phyloP scores from a whole-genome alignment of 2,888 invertebrate species.

The Trichacis sp. region DNA sequence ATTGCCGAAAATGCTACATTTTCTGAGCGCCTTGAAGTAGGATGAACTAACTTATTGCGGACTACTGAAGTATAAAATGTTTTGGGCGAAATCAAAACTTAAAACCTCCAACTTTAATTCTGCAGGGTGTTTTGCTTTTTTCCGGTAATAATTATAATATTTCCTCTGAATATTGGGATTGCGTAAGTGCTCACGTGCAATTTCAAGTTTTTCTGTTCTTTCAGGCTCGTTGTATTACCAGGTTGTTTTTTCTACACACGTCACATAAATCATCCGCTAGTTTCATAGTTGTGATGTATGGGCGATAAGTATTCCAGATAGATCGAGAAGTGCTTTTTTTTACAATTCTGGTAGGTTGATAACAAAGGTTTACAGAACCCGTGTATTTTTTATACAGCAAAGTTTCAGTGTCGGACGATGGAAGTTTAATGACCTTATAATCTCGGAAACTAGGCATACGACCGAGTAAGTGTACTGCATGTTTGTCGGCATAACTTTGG shows the following conservation, averaged over 20 bases:
- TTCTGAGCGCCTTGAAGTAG: constrained; percentile 5
- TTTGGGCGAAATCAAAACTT: constrained; percentile 11
- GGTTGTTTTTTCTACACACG: neutral
- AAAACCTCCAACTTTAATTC: neutral
- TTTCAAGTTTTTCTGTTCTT: neutral
- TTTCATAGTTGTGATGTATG: constrained; percentile 9
- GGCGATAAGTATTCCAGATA: constrained; percentile 2
- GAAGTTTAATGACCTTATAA: constrained; percentile 8
- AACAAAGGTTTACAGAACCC: neutral
- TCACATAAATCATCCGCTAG: constrained; percentile 1
- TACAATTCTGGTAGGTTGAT: neutral
- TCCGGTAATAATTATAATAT: neutral
- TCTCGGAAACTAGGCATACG: constrained; percentile 7
- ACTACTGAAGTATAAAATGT: constrained; percentile 7
- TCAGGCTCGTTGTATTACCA: neutral
- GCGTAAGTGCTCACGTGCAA: neutral
- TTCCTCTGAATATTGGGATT: constrained; percentile 1
- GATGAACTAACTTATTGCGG: constrained; percentile 4
- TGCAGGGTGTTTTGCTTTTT: neutral
- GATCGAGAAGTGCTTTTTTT: neutral
- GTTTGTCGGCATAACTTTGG: neutral
- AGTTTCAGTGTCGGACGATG: constrained; percentile 2
- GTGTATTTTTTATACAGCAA: constrained; percentile 2
- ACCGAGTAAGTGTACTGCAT: neutral
- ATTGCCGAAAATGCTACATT: constrained; percentile 8